Evolutionary conservation across 2,113 vertebrate species (phyloP).

Genomic region (Galbula dea): DNA sequence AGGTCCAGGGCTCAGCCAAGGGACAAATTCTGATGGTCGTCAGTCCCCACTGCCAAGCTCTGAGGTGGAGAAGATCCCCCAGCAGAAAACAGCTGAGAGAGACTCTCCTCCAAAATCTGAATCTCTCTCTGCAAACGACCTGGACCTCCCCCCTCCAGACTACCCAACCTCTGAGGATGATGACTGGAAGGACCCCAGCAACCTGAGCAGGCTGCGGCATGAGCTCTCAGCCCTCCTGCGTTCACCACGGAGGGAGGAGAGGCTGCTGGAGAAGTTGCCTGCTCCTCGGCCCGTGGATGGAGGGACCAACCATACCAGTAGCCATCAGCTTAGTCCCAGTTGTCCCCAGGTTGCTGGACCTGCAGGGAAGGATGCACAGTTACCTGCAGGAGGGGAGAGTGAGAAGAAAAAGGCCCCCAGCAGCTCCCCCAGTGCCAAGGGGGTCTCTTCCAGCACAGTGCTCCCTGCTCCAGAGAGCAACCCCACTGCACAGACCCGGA

Average conservation of each 20-base stretch:
- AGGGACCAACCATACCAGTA: fast-evolving
- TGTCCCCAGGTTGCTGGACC: neutral
- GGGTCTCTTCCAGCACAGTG: neutral
- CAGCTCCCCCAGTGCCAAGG: neutral
- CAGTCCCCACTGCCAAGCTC: neutral
- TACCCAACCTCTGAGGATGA: neutral
- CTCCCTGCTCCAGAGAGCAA: neutral
- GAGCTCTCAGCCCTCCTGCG: constrained; percentile 72
- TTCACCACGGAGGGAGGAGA: constrained; percentile 40
- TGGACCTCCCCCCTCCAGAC: constrained; percentile 44
- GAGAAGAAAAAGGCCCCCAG: constrained; percentile 18
- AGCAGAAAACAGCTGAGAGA: neutral
- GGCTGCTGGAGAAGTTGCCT: neutral
- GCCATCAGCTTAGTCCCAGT: fast-evolving
- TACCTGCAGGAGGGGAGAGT: neutral
- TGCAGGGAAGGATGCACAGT: fast-evolving
- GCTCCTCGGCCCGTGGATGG: neutral
- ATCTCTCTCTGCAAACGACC: neutral
- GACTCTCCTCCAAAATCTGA: neutral
- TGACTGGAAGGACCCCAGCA: constrained; percentile 66
- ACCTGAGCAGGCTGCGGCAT: constrained; percentile 62
- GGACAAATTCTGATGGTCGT: fast-evolving
- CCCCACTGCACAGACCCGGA: neutral
- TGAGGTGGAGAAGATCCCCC: neutral
- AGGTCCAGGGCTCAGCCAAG: neutral